Conservation (phyloP, 2,888 invertebrate genomes). For the Mesodorylaimus sp. region DNA sequence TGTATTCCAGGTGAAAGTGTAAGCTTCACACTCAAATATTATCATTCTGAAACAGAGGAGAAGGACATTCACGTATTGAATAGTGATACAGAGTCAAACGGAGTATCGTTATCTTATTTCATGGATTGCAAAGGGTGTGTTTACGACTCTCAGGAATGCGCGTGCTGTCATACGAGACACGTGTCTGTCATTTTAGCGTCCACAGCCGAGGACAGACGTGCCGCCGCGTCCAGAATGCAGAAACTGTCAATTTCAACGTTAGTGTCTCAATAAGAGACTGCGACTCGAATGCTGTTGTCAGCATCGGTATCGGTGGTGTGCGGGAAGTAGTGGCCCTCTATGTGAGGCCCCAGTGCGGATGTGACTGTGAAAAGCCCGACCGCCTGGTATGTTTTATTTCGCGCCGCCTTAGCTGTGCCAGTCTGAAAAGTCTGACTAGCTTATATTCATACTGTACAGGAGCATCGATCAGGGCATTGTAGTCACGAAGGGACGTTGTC, state of each 20-base stretch:
- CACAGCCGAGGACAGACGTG: too few species aligned
- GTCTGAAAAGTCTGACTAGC: not conserved
- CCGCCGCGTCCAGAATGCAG: conserved; percentile 14
- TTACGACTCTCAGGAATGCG: too few species aligned
- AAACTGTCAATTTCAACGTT: conserved; percentile 17
- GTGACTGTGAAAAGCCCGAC: conserved; percentile 24
- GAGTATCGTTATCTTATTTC: not conserved
- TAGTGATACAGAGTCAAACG: not conserved
- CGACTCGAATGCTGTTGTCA: conserved; percentile 18
- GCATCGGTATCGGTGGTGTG: conserved; percentile 22
- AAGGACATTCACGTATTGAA: not conserved
- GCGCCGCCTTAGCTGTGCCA: not conserved
- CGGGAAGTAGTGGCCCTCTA: conserved; percentile 14
- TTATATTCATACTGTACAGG: conserved; percentile 13
- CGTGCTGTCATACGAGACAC: too few species aligned
- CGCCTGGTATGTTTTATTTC: conserved; percentile 13
- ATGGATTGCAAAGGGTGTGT: not conserved
- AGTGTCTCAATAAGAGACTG: conserved; percentile 19
- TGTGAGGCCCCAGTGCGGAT: conserved; percentile 24
- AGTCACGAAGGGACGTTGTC: conserved; percentile 19
- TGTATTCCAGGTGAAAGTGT: not conserved
- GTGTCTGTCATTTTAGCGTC: too few species aligned
- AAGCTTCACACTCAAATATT: not conserved
- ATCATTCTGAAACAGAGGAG: not conserved
- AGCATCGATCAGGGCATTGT: conserved; percentile 19